A percentile compares a stretch with the other conserved stretches of the same genome.
phyloP scores from a whole-genome alignment of 2,888 invertebrate species.

The Pharmacophagus antenor region DNA sequence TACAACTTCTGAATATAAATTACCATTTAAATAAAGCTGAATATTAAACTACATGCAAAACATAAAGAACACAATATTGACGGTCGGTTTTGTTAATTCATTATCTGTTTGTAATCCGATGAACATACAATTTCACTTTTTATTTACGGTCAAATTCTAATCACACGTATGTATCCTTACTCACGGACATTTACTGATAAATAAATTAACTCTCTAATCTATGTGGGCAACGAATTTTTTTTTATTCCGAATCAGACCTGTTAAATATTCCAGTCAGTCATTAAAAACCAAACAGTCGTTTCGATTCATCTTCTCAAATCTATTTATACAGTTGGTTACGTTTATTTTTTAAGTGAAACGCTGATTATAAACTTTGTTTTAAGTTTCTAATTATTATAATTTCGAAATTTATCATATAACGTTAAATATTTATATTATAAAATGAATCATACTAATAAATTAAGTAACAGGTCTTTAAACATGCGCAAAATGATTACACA shows the following conservation, averaged over 20 bases:
- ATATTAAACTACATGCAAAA: neutral
- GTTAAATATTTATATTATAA: neutral
- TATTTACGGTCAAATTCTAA: slow-evolving; percentile 49
- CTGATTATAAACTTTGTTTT: neutral
- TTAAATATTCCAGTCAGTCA: slow-evolving; percentile 14
- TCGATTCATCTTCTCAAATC: neutral
- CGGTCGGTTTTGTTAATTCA: slow-evolving; percentile 11
- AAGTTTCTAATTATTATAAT: neutral
- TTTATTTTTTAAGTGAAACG: neutral
- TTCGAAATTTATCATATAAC: neutral
- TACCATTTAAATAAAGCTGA: slow-evolving; percentile 1
- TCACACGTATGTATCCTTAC: slow-evolving; percentile 40
- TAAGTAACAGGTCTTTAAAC: neutral
- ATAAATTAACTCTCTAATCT: slow-evolving; percentile 44
- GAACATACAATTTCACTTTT: slow-evolving; percentile 37
- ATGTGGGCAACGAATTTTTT: slow-evolving; percentile 18
- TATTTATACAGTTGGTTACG: neutral
- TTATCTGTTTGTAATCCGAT: slow-evolving; percentile 20
- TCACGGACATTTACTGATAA: slow-evolving; percentile 39
- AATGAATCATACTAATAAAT: neutral
- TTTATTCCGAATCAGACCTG: slow-evolving; percentile 15
- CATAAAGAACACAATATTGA: neutral
- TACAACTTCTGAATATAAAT: slow-evolving; percentile 8
- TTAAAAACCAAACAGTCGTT: neutral
- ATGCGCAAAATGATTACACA: slow-evolving; percentile 2